A percentile compares a stretch with the other conserved stretches of the same genome.
Evolutionary conservation across 2,797 vertebrate genomes (phyloP).

Genomic region (Margarornis squamiger): DNA sequence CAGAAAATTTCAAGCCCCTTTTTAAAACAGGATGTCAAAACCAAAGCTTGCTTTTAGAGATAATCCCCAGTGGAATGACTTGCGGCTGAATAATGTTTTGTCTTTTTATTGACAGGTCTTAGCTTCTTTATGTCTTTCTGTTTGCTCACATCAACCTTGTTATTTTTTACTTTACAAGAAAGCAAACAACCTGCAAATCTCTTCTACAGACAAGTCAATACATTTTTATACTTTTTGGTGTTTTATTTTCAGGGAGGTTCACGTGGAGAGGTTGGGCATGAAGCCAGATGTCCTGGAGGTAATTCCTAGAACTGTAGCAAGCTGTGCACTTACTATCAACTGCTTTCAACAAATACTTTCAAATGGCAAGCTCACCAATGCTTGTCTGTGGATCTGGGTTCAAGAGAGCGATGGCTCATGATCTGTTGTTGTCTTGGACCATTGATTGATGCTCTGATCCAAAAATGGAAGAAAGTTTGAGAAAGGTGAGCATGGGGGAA

Average conservation of each 20-base stretch:
- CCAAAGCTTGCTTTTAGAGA: constrained; percentile 1
- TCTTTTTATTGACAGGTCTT: constrained; percentile 59
- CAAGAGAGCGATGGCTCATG: neutral
- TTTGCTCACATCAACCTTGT: constrained; percentile 59
- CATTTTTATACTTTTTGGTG: constrained; percentile 29
- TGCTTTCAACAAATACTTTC: constrained; percentile 11
- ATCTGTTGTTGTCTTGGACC: neutral
- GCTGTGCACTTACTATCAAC: neutral
- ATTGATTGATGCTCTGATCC: neutral
- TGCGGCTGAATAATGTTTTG: constrained; percentile 35
- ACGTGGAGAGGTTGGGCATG: constrained; percentile 4
- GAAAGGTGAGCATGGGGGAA: neutral
- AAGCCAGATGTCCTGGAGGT: constrained; percentile 50
- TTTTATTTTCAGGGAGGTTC: constrained; percentile 48
- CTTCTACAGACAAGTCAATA: constrained; percentile 55
- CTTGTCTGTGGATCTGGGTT: neutral
- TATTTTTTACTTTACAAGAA: constrained; percentile 56
- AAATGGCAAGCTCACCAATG: neutral
- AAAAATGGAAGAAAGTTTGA: neutral
- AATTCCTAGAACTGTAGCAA: constrained; percentile 12
- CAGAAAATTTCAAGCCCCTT: neutral
- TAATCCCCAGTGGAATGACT: constrained; percentile 18
- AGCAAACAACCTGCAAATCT: constrained; percentile 34
- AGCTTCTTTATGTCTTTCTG: constrained; percentile 55
- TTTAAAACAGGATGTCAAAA: neutral